Percentiles rank a stretch among this genome's conserved stretches.
phyloP scores from a whole-genome alignment of 2,113 vertebrate genomes.

The Rhegmatorhina hoffmannsi region DNA sequence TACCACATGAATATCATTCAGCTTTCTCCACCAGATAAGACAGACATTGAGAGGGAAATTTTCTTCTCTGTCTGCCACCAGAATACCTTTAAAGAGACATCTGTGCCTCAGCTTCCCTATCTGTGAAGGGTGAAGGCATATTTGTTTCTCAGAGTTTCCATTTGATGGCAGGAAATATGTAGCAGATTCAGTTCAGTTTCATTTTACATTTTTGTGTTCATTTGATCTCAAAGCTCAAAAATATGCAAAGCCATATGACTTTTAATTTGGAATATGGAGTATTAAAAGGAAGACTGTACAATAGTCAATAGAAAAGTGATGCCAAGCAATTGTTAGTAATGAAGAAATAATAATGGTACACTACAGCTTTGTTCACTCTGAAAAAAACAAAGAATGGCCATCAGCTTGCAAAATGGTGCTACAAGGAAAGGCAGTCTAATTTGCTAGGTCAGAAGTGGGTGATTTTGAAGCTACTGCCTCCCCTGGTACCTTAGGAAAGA shows the following conservation, averaged over 20 bases:
- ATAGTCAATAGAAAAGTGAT: not conserved
- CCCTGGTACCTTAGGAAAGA: not conserved
- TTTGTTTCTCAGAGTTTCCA: not conserved
- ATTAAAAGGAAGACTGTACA: slow-evolving; percentile 7
- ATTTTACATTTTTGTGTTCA: slow-evolving; percentile 7
- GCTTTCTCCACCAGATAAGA: not conserved
- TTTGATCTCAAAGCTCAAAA: slow-evolving; percentile 39
- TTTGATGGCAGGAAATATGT: slow-evolving; percentile 29
- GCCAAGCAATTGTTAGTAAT: slow-evolving; percentile 31
- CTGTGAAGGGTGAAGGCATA: not conserved
- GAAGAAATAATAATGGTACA: not conserved
- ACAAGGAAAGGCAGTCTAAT: not conserved
- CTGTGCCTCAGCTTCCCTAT: slow-evolving; percentile 32
- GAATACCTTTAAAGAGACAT: slow-evolving; percentile 11
- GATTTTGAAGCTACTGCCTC: slow-evolving; percentile 7
- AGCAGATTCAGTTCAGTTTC: slow-evolving; percentile 28
- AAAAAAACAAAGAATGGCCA: slow-evolving; percentile 1
- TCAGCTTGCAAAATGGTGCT: not conserved
- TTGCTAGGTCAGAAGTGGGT: not conserved
- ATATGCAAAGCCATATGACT: slow-evolving; percentile 8
- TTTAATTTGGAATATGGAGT: not conserved
- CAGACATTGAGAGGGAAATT: not conserved
- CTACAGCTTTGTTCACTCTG: not conserved
- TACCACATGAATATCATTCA: not conserved
- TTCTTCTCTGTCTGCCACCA: not conserved